A percentile compares a stretch with the other conserved stretches of the same genome.
These are phyloP conservation scores for Eupithecia insigniata DNA, from an alignment of 2,888 invertebrate species.

Conservation along the genomic window DNA sequence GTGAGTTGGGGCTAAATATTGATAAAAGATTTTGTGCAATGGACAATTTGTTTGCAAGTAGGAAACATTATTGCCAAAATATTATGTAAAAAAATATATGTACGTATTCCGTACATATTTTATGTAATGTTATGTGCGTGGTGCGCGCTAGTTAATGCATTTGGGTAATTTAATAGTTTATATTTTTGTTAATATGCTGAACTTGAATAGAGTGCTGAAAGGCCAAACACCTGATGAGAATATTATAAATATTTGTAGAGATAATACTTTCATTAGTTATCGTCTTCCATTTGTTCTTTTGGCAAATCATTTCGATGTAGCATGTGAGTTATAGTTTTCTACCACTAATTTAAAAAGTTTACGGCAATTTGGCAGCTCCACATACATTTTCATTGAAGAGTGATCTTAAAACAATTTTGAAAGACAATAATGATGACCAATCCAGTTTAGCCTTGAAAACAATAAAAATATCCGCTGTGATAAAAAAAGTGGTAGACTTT, in stretches of 20 bases:
- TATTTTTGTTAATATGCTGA: slow-evolving; percentile 61
- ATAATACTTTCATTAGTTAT: slow-evolving; percentile 56
- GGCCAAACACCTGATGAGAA: slow-evolving; percentile 53
- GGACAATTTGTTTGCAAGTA: slow-evolving; percentile 58
- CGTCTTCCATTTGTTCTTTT: slow-evolving; percentile 80
- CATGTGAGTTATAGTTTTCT: slow-evolving; percentile 65
- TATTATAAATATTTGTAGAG: slow-evolving; percentile 54
- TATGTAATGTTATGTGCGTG: slow-evolving; percentile 49
- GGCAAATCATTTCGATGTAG: slow-evolving; percentile 79
- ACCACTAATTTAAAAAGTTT: slow-evolving; percentile 56
- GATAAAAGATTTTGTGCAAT: slow-evolving; percentile 80
- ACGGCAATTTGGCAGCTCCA: slow-evolving; percentile 52
- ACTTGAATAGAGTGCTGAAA: slow-evolving; percentile 63
- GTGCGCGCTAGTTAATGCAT: slow-evolving; percentile 74
- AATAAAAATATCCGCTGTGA: slow-evolving; percentile 77
- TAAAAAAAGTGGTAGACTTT: slow-evolving; percentile 80
- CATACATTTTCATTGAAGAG: slow-evolving; percentile 36
- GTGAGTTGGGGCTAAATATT: slow-evolving; percentile 47
- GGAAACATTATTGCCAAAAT: slow-evolving; percentile 70
- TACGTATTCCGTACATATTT: slow-evolving; percentile 44
- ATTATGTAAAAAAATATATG: slow-evolving; percentile 55
- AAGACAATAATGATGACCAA: slow-evolving; percentile 72
- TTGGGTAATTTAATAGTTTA: slow-evolving; percentile 80
- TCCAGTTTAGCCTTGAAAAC: slow-evolving; percentile 71
- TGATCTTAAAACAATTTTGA: slow-evolving; percentile 32